Base-by-base conservation (phyloP, 2,797 vertebrate species). In the Typhlichthys eigenmanni region DNA sequence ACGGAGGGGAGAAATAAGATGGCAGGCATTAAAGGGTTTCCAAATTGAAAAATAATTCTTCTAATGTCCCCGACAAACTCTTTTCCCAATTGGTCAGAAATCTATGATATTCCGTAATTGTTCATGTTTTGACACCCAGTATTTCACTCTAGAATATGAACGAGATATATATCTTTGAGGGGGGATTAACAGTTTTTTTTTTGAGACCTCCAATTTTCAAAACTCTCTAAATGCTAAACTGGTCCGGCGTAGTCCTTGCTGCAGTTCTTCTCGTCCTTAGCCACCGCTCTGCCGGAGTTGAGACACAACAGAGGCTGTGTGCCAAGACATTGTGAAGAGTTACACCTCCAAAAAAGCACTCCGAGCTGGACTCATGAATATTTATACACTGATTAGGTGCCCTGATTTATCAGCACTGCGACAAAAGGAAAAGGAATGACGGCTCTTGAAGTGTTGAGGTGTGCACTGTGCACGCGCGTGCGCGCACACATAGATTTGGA, bases 361-460 rank as follows among this genome's bases (percentile, higher is more conserved):
- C 75, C 6, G 51, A 69, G 83, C 57, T 2, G 64, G 74, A 80
- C 76, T 88, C 84, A 89, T 92, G 89, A 89, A 92, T 92, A 93
- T 92, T 92, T 92, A 92, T 91, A 75, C 75, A 1, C 80, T 89
- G 91, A 91, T 93, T 92, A 93, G 85, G 82, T 69, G 71, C 77
- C 64, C 68, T 90, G 89, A 90, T 90, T 87, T 90, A 91, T 91
- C 86, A 77, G 80, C 38, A 64, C 84, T 74, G 72, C 64, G 68
- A 84, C 85, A 73, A 70, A 75, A 75, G 80, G 79, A 82, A 82
- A 66, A 75, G 32, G 14, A 74, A 64, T 83, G 89, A 88, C 83
- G 83, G 79, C 80, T 78, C 75, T 75, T 86, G 65, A 84, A 77
- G 78, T 85, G 80, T 51, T 50, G 73, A 79, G 69, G 82, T 73